Percentiles rank a stretch among this genome's conserved stretches.
Evolutionary conservation across 2,888 invertebrate species (phyloP).

Genomic region (Brenthis daphne): DNA sequence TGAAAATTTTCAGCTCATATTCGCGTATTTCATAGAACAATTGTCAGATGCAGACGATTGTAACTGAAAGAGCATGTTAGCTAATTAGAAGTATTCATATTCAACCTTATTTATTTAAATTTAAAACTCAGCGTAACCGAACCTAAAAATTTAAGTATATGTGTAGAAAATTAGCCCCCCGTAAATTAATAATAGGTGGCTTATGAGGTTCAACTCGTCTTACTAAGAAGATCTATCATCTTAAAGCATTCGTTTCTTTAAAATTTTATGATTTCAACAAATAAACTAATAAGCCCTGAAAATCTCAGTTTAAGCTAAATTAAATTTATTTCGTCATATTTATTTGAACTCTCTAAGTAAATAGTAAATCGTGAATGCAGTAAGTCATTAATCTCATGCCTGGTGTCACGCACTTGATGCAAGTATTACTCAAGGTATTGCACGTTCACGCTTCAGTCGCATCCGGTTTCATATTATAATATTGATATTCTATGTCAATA

Average conservation of each 20-base stretch:
- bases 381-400: conserved; percentile 17
- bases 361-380: conserved; percentile 15
- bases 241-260: too few species aligned
- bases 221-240: too few species aligned
- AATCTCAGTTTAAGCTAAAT: too few species aligned
- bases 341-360: not conserved
- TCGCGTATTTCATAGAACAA: conserved; percentile 25
- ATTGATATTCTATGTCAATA: conserved; percentile 15
- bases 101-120: conserved; percentile 12
- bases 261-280: too few species aligned
- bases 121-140: not conserved
- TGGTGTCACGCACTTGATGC: conserved; percentile 22
- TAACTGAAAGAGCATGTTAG: conserved; percentile 29
- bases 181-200: too few species aligned
- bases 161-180: not conserved
- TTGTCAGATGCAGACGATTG: conserved; percentile 29
- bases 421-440: conserved; percentile 24
- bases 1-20: conserved; percentile 27
- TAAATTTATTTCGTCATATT: too few species aligned
- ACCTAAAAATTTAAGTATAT: not conserved
- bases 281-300: too few species aligned
- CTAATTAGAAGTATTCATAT: conserved; percentile 34
- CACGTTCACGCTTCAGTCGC: conserved; percentile 22
- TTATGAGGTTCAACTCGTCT: too few species aligned
- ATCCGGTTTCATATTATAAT: conserved; percentile 20